These are phyloP conservation scores for Argentina silus DNA, from an alignment of 2,797 vertebrate genomes.

Conservation along the genomic window DNA sequence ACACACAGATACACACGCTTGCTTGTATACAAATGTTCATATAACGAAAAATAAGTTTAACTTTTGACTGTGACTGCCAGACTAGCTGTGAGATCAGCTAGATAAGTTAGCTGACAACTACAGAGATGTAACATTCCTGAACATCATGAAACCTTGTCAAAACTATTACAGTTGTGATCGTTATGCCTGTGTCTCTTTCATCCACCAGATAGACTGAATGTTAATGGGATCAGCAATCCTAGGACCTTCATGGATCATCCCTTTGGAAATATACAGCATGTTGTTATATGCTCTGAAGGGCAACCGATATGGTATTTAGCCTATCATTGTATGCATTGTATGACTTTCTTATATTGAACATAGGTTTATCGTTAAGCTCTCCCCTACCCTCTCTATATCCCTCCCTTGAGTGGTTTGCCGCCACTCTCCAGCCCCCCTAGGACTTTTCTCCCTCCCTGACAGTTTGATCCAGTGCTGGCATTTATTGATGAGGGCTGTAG, in stretches of 20 bases:
- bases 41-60: background rate
- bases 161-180: too few relatives aligned
- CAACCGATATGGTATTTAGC: background rate
- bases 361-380: background rate
- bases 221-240: too few relatives aligned
- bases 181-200: too few relatives aligned
- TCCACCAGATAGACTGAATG: too few relatives aligned
- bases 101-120: too few relatives aligned
- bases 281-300: too few relatives aligned
- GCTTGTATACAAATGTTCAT: conserved; percentile 3
- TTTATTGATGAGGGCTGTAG: conserved; percentile 58
- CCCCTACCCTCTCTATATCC: background rate
- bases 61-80: too few relatives aligned
- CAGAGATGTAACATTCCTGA: too few relatives aligned
- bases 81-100: too few relatives aligned
- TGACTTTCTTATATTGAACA: background rate
- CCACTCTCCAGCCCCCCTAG: background rate
- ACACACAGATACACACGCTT: background rate
- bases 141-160: too few relatives aligned
- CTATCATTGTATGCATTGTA: background rate
- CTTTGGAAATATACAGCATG: too few relatives aligned
- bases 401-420: background rate
- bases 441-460: conserved; percentile 32
- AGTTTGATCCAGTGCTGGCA: conserved; percentile 49
- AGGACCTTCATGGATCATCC: too few relatives aligned